Evolutionary conservation across 2,797 vertebrate species (phyloP).

Genomic region (Sardinella longiceps): DNA sequence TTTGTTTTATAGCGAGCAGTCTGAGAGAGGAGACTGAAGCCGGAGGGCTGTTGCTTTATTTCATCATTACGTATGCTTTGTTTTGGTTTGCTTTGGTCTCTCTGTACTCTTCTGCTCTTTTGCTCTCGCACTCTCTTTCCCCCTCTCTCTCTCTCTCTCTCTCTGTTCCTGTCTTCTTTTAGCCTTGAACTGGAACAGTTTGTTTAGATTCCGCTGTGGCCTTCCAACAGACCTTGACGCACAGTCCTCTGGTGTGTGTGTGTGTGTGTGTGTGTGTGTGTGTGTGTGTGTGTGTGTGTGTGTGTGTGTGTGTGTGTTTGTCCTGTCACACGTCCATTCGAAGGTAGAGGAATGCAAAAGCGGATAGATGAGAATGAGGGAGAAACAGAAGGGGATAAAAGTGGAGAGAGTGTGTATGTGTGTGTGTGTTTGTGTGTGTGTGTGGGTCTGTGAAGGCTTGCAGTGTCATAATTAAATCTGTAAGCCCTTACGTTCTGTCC

Average conservation of each 20-base stretch:
- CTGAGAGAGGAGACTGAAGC: background rate
- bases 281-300: no score
- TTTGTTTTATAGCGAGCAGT: background rate
- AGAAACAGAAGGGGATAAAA: background rate
- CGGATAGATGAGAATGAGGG: background rate
- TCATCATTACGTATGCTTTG: background rate
- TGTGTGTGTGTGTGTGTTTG: background rate
- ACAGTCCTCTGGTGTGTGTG: background rate
- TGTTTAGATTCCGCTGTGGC: constrained; percentile 23
- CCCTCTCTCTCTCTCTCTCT: background rate
- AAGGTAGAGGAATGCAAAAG: constrained; percentile 5
- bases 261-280: no score
- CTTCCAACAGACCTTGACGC: constrained; percentile 5
- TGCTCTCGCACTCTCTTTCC: constrained; percentile 35
- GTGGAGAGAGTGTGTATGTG: background rate
- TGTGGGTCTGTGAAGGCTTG: background rate
- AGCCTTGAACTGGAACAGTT: constrained; percentile 22
- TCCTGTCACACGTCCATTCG: background rate
- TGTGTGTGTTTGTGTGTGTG: constrained; percentile 27
- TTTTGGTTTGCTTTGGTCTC: background rate
- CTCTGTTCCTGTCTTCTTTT: background rate
- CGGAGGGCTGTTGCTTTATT: background rate
- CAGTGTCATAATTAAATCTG: background rate
- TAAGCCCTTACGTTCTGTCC: background rate
- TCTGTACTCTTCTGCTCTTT: background rate